phyloP scores from a whole-genome alignment of 2,797 vertebrate species.

The Rhinophrynus dorsalis region DNA sequence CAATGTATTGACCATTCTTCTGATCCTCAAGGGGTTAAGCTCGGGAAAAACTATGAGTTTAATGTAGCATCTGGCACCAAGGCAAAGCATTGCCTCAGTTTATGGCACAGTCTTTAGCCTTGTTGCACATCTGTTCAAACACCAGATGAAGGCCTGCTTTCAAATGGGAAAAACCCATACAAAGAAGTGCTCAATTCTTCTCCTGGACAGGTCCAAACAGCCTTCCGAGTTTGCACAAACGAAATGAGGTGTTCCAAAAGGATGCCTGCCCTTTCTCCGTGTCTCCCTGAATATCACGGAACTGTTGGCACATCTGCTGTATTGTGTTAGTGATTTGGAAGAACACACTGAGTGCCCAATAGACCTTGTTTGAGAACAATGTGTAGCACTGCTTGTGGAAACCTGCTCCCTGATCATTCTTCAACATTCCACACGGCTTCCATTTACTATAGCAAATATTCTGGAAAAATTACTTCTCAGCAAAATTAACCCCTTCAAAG shows the following conservation, averaged over 20 bases:
- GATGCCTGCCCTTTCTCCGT: slow-evolving; percentile 10
- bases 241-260: not conserved
- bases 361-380: slow-evolving; percentile 19
- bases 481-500: too few species aligned
- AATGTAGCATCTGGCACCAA: too few species aligned
- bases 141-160: not conserved
- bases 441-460: not conserved
- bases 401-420: slow-evolving; percentile 29
- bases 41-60: too few species aligned
- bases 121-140: slow-evolving; percentile 29
- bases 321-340: slow-evolving; percentile 32
- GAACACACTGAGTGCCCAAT: slow-evolving; percentile 14
- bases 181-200: slow-evolving; percentile 3
- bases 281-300: not conserved
- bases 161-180: not conserved
- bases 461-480: too few species aligned
- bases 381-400: slow-evolving; percentile 31
- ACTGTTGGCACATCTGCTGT: slow-evolving; percentile 28
- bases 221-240: not conserved
- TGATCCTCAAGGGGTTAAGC: too few species aligned
- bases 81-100: too few species aligned
- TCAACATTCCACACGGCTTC: slow-evolving; percentile 20
- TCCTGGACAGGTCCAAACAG: slow-evolving; percentile 7
- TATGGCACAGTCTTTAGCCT: too few species aligned
- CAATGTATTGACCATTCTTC: too few species aligned